Evolutionary conservation across 2,113 vertebrate species (phyloP).

Genomic region (Sclerurus mexicanus): DNA sequence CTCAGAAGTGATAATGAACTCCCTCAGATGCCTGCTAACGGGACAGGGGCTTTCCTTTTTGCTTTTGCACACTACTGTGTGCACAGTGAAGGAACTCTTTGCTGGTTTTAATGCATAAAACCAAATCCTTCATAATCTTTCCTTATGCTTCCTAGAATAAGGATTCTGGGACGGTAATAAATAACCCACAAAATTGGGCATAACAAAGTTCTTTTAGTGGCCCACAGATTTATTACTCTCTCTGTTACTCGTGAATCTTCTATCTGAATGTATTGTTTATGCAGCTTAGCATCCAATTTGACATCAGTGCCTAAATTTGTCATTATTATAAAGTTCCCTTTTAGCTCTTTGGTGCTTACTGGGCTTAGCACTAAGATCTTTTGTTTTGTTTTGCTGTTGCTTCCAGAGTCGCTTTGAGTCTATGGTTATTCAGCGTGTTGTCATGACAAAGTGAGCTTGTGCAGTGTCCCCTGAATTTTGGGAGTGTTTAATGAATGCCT

Average conservation of each 20-base stretch:
- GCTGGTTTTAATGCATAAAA: background rate
- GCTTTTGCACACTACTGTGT: background rate
- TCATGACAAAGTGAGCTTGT: background rate
- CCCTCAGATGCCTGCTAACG: background rate
- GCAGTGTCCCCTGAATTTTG: background rate
- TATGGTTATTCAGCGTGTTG: background rate
- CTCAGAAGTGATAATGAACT: background rate
- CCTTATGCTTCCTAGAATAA: background rate
- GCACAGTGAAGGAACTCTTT: background rate
- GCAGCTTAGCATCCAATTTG: background rate
- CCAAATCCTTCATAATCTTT: background rate
- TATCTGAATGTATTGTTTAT: background rate
- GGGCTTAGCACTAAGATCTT: background rate
- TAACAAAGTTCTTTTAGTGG: background rate
- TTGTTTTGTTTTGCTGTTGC: background rate
- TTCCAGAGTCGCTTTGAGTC: background rate
- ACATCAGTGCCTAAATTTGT: background rate
- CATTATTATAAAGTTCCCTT: background rate
- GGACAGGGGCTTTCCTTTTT: background rate
- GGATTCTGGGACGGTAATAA: background rate
- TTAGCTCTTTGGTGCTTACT: background rate
- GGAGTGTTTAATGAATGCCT: background rate
- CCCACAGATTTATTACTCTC: background rate
- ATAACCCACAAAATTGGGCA: background rate
- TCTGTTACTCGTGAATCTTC: background rate